Conservation (phyloP, 2,888 invertebrate genomes). For the Cheilosia scutellata region DNA sequence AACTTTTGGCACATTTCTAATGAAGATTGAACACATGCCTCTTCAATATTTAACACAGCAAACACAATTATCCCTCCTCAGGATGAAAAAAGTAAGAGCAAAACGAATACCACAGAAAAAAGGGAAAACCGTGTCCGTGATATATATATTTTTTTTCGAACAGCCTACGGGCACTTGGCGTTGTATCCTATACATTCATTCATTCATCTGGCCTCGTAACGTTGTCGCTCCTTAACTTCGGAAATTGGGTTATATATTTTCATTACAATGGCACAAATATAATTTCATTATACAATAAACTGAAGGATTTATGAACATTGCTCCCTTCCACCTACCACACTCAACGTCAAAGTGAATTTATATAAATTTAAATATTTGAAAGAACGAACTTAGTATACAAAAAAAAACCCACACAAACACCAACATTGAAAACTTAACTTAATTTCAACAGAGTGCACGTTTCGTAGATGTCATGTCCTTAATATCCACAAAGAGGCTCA, state of each 20-base stretch:
- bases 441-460: conserved; percentile 62
- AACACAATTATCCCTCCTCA: conserved; percentile 4
- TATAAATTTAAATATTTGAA: conserved; percentile 69
- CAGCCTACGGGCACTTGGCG: conserved; percentile 5
- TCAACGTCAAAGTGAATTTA: conserved; percentile 57
- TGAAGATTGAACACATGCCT: conserved; percentile 64
- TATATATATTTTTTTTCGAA: conserved; percentile 46
- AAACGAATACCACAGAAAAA: background rate
- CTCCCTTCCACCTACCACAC: conserved; percentile 5
- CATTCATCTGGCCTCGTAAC: conserved; percentile 40
- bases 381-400: conserved; percentile 26
- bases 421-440: conserved; percentile 47
- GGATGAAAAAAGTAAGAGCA: background rate
- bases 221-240: conserved; percentile 61
- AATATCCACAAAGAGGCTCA: conserved; percentile 2
- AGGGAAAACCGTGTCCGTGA: conserved; percentile 43
- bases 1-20: conserved; percentile 40
- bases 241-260: conserved; percentile 72
- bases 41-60: conserved; percentile 23
- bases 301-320: conserved; percentile 64
- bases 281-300: conserved; percentile 74
- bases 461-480: conserved; percentile 47
- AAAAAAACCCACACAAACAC: background rate
- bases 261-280: conserved; percentile 68
- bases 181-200: conserved; percentile 42